These are phyloP conservation scores for Synergus itoensis DNA, from an alignment of 2,888 invertebrate species.

Conservation along the genomic window DNA sequence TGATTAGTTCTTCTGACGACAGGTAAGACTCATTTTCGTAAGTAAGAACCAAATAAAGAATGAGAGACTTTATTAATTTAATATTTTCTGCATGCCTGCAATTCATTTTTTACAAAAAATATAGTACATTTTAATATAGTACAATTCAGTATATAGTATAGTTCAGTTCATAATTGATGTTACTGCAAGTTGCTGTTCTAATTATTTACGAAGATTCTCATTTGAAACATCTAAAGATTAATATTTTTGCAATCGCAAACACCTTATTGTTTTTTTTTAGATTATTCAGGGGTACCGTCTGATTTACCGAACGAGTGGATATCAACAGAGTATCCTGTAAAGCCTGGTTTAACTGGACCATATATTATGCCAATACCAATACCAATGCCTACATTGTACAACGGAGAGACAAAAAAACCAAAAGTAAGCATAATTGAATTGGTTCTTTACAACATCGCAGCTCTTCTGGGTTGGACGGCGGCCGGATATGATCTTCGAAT, in stretches of 20 bases:
- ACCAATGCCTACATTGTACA: conserved; percentile 90
- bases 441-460: conserved; percentile 94
- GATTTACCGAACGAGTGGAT: conserved; percentile 72
- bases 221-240: not conserved
- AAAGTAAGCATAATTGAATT: conserved; percentile 87
- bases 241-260: conserved; percentile 7
- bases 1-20: not conserved
- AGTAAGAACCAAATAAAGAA: not conserved
- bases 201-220: not conserved
- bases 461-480: conserved; percentile 93
- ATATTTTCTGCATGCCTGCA: conserved; percentile 1
- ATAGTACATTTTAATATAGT: not conserved
- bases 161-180: not conserved
- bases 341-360: conserved; percentile 72
- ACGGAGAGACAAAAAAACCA: conserved; percentile 85
- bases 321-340: conserved; percentile 68
- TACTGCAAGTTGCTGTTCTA: not conserved
- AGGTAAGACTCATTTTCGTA: conserved; percentile 22
- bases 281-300: conserved; percentile 71
- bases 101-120: not conserved
- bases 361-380: conserved; percentile 80
- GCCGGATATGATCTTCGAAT: conserved; percentile 95
- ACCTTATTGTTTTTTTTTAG: conserved; percentile 65
- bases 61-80: not conserved
- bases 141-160: no score